Evolutionary conservation across 1,140 invertebrate genomes (phyloP), one percentile per base, ranked within the genome.

Genomic region (Chironomus tepperi): DNA sequence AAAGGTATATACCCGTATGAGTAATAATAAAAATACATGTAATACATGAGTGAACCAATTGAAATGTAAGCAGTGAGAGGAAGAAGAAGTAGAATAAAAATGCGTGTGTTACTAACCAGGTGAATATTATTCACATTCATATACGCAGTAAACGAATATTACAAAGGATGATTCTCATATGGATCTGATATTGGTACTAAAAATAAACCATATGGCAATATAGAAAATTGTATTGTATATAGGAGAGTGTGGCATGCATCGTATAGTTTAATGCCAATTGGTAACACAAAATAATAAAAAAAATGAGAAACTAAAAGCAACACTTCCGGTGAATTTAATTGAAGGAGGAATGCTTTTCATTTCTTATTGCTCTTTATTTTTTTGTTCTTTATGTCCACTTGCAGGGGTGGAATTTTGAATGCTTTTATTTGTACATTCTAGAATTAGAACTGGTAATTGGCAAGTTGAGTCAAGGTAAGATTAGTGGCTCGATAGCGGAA

Each of bases 71-170:
- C 1, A n/a, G 47, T 15, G 47, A n/a, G 47, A 15, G 47, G 5
- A n/a, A 57, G 47, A 12, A 57, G 47, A 12, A 57, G 47, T n/a
- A 57, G 47, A n/a, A 47, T 57, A 15, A n/a, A 57, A 57, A 57
- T 57, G 47, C 47, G 47, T 57, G 47, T 57, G 47, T 57, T 57
- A 57, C 47, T n/a, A 57, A 57, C 47, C 47, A 57, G 47, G 47
- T 57, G 47, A 57, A 57, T 57, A n/a, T 57, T 57, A 15, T 57
- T 57, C 47, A 57, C 47, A 57, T n/a, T n/a, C 47, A 57, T n/a
- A 57, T 15, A 47, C 43, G 15, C 15, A 57, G 47, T 12, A 57
- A 6, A 15, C 47, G 12, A 57, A 57, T 57, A 57, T 57, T n/a
- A 57, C 12, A n/a, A n/a, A 57, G 12, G 47, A 57, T 57, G 47